Base-by-base conservation (phyloP, 2,888 invertebrate species). In the Cotesia congregata region DNA sequence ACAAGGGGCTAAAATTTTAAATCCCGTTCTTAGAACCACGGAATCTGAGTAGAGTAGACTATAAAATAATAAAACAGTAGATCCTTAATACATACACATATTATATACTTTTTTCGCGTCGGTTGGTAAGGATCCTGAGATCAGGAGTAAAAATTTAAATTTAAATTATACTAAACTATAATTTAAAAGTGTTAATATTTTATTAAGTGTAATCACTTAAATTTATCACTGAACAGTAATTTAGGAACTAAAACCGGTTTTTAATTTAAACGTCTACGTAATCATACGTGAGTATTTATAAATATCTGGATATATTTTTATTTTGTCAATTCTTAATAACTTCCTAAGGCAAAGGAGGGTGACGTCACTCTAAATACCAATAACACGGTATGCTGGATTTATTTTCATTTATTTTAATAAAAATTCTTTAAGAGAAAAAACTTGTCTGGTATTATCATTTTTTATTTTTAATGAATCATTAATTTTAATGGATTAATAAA, bases 1-100 rank as follows among this genome's bases (percentile, higher is more conserved):
- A 81, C 78, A 50, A 59, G 50, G 12, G 50, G 50, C 74, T 74
- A 75, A 68, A 72, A 78, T 80, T 79, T 83, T 50, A 84, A 86
- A 85, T 85, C 83, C 83, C 50, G 50, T 81, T 81, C 81, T 78
- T 73, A 78, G 81, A 80, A 81, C 82, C 82, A 79, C 80, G 77
- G 81, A 82, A 79, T 78, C 80, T 79, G 79, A 81, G 79, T 82
- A 80, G 81, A 82, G 7, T 39, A 83, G 69, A 65, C 72, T 75
- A 82, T 78, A 30, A 30, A 30, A 30, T 30, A 30, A 30, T 30
- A 30, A 30, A 30, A 30, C 30, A 30, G 30, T 30, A 30, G 30
- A 30, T 30, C 30, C 30, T 30, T 30, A 30, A 30, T 30, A 30
- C 30, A 30, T 30, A 30, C 3, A 30, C 30, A 30, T 68, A 6